Percentiles rank a stretch among this genome's conserved stretches.
Conservation (phyloP, 1,140 invertebrate genomes). For the Watersipora subatra region DNA sequence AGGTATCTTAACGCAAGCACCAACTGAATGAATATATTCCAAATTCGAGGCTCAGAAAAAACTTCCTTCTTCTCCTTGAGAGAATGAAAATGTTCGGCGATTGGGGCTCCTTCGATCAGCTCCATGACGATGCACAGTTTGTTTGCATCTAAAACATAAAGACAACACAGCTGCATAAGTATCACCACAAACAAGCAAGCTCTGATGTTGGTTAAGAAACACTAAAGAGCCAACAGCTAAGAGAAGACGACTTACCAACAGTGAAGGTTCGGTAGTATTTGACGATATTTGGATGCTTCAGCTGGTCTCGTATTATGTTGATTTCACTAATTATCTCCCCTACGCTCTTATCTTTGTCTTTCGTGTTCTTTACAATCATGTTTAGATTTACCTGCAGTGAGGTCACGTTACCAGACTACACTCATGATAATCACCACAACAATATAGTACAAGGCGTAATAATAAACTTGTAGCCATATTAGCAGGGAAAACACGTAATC, state of each 20-base stretch:
- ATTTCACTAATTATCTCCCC: slow-evolving; percentile 41
- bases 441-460: too few relatives aligned
- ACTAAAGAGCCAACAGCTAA: too few relatives aligned
- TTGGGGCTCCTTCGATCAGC: slow-evolving; percentile 36
- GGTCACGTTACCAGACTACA: too few relatives aligned
- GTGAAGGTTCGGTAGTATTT: slow-evolving; percentile 39
- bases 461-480: too few relatives aligned
- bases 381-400: neutral
- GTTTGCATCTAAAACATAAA: slow-evolving; percentile 12
- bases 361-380: slow-evolving; percentile 25
- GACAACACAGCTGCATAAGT: neutral
- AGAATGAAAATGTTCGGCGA: slow-evolving; percentile 38
- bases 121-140: slow-evolving; percentile 42
- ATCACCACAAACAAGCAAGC: too few relatives aligned
- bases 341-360: slow-evolving; percentile 30
- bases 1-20: slow-evolving; percentile 33
- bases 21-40: slow-evolving; percentile 40
- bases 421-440: too few relatives aligned
- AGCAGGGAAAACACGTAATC: too few relatives aligned
- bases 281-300: slow-evolving; percentile 41
- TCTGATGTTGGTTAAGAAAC: too few relatives aligned
- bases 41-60: slow-evolving; percentile 35
- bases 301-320: slow-evolving; percentile 37
- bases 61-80: slow-evolving; percentile 37
- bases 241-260: slow-evolving; percentile 21